Conservation (phyloP, 2,888 invertebrate species). For the Drosophila lacicola region DNA sequence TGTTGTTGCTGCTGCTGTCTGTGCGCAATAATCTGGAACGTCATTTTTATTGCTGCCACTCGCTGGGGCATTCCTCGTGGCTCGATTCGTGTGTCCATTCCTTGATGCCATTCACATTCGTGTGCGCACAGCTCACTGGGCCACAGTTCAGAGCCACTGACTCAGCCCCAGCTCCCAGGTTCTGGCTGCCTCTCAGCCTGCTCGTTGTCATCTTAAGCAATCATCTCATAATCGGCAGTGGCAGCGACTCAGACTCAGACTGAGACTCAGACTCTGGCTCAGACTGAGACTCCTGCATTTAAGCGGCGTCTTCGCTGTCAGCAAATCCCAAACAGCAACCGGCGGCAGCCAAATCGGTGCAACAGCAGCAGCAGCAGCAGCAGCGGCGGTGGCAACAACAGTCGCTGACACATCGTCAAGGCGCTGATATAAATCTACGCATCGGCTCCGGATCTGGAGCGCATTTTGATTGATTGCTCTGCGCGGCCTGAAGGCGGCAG, state of each 20-base stretch:
- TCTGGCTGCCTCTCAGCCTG: slow-evolving; percentile 58
- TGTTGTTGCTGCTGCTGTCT: slow-evolving; percentile 30
- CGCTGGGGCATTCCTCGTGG: slow-evolving; percentile 70
- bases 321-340: slow-evolving; percentile 41
- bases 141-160: slow-evolving; percentile 42
- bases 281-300: slow-evolving; percentile 38
- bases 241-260: slow-evolving; percentile 50
- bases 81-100: slow-evolving; percentile 32
- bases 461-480: slow-evolving; percentile 65
- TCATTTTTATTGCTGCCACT: slow-evolving; percentile 78
- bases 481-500: slow-evolving; percentile 27
- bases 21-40: slow-evolving; percentile 77
- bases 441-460: slow-evolving; percentile 61
- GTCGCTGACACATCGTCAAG: slow-evolving; percentile 61
- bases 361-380: slow-evolving; percentile 32
- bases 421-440: slow-evolving; percentile 70
- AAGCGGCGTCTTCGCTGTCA: slow-evolving; percentile 56
- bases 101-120: slow-evolving; percentile 41
- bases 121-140: slow-evolving; percentile 35
- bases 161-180: slow-evolving; percentile 23
- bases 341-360: slow-evolving; percentile 43
- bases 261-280: slow-evolving; percentile 11
- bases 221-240: slow-evolving; percentile 80
- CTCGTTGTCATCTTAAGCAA: slow-evolving; percentile 79
- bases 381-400: slow-evolving; percentile 41